These are phyloP conservation scores for Botia almorhae DNA, from an alignment of 2,797 vertebrate species.

Conservation along the genomic window DNA sequence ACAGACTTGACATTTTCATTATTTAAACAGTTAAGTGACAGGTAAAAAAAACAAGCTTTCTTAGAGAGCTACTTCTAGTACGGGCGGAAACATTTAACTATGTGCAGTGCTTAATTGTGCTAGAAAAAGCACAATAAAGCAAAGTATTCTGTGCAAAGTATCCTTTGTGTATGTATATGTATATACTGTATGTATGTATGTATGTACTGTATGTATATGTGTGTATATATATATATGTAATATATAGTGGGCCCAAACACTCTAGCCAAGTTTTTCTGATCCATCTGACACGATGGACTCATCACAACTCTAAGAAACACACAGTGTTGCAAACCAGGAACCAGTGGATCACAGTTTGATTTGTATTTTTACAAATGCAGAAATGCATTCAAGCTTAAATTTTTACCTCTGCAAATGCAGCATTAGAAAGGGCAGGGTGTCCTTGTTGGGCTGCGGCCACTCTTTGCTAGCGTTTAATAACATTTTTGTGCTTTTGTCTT, in stretches of 20 bases:
- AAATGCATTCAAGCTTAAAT: neutral
- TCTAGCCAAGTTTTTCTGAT: conserved; percentile 79
- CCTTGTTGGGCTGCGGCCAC: conserved; percentile 80
- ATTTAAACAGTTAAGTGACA: neutral
- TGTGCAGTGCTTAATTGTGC: neutral
- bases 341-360: too few species aligned
- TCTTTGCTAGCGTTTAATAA: conserved; percentile 73
- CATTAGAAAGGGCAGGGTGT: conserved; percentile 86
- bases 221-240: too few species aligned
- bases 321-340: neutral
- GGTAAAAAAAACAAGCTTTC: neutral
- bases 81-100: neutral
- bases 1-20: conserved; percentile 1
- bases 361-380: too few species aligned
- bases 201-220: too few species aligned
- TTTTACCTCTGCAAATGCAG: conserved; percentile 84
- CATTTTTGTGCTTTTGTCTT: conserved; percentile 67
- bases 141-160: neutral
- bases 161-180: neutral
- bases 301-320: conserved; percentile 68
- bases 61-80: neutral
- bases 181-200: conserved; percentile 56
- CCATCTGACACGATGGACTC: conserved; percentile 83
- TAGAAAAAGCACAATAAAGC: neutral
- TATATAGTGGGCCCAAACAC: conserved; percentile 28